Evolutionary conservation across 92 coral and sea anemone genomes (phyloP).

Genomic region (Parazoanthus swiftii): DNA sequence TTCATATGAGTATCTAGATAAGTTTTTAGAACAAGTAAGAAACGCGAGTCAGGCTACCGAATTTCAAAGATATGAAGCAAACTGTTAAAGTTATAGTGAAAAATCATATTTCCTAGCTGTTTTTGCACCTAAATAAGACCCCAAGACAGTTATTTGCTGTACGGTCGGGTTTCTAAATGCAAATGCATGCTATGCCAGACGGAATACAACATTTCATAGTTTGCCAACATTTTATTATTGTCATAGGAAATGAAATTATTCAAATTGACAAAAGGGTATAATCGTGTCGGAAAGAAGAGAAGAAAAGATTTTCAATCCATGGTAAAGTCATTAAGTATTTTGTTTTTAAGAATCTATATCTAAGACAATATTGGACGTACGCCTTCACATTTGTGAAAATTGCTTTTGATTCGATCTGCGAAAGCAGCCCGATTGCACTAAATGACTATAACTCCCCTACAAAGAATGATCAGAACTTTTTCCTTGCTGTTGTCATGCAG

Average conservation of each 20-base stretch:
- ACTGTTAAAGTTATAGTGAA: background rate
- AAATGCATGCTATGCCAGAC: background rate
- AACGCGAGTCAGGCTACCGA: background rate
- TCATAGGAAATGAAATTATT: background rate
- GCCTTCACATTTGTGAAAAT: background rate
- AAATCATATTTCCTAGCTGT: background rate
- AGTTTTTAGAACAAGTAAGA: background rate
- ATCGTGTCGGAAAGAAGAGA: background rate
- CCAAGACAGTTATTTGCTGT: background rate
- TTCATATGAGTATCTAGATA: background rate
- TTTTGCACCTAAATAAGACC: background rate
- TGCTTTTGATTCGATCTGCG: background rate
- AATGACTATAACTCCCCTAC: background rate
- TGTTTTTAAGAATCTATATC: background rate
- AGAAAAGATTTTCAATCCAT: conserved; percentile 6
- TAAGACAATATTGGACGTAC: background rate
- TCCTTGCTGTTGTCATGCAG: background rate
- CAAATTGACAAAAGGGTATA: background rate
- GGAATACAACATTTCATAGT: background rate
- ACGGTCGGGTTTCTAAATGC: background rate
- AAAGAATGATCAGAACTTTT: background rate
- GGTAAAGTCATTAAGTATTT: conserved; percentile 8
- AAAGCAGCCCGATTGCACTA: background rate
- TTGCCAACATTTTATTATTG: background rate
- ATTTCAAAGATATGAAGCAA: background rate